phyloP scores from a whole-genome alignment of 1,140 invertebrate species.

The Drosophila sulfurigaster region DNA sequence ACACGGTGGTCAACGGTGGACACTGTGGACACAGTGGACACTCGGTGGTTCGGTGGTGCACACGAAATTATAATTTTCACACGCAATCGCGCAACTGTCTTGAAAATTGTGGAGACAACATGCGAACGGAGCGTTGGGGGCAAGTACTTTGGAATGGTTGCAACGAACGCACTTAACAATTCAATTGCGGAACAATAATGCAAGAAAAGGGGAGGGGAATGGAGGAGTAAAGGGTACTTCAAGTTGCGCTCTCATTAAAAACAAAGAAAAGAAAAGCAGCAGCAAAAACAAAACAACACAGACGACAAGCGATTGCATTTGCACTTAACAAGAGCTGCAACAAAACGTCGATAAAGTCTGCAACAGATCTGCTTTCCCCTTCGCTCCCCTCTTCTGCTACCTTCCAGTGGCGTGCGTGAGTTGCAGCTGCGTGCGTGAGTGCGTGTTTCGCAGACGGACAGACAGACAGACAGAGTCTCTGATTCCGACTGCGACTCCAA shows the following conservation, averaged over 20 bases:
- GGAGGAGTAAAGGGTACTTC: conserved; percentile 10
- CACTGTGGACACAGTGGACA: conserved; percentile 26
- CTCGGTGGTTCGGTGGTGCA: conserved; percentile 38
- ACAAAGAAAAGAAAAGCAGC: conserved; percentile 25
- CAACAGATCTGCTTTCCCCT: conserved; percentile 28
- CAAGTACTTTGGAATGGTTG: conserved; percentile 31
- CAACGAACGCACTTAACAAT: conserved; percentile 72
- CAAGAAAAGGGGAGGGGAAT: background rate
- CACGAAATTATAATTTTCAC: conserved; percentile 83
- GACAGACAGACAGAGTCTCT: conserved; percentile 5
- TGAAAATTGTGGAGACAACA: background rate
- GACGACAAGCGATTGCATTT: conserved; percentile 53
- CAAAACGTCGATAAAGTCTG: conserved; percentile 57
- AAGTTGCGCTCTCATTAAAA: conserved; percentile 42
- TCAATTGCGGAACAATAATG: conserved; percentile 74
- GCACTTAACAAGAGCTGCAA: conserved; percentile 75
- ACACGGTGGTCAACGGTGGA: conserved; percentile 1
- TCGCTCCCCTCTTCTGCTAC: background rate
- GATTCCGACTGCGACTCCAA: conserved; percentile 2
- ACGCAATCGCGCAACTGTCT: conserved; percentile 56
- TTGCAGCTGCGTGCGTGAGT: conserved; percentile 47
- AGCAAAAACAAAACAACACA: background rate
- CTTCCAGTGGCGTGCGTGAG: conserved; percentile 51
- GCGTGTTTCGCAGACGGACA: conserved; percentile 26
- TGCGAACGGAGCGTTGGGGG: background rate